phyloP scores from a whole-genome alignment of 53 echinoderm and acorn worm genomes.

The Stichopus horrens region DNA sequence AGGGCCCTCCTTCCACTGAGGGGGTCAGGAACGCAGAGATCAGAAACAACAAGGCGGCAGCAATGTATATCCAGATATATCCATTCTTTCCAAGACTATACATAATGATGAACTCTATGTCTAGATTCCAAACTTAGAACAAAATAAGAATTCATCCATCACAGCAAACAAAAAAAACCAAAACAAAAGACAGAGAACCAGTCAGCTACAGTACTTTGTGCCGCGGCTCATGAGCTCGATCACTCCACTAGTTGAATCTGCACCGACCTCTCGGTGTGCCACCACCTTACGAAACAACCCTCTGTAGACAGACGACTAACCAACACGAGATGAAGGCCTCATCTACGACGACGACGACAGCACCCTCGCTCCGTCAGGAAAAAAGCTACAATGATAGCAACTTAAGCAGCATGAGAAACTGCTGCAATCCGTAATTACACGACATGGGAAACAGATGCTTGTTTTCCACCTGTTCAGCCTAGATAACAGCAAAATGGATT shows the following conservation, averaged over 20 bases:
- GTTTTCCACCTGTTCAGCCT: conserved; percentile 3
- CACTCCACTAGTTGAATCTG: no score
- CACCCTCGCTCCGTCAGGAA: no score
- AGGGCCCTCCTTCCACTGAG: background rate
- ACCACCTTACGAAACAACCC: no score
- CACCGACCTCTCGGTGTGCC: no score
- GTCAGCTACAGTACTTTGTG: no score
- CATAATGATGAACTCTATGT: background rate
- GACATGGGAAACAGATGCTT: conserved; percentile 24
- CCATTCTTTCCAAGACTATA: conserved; percentile 13
- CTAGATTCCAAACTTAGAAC: background rate
- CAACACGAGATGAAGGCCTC: no score
- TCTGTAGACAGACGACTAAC: no score
- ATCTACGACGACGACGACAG: no score
- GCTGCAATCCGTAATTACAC: background rate
- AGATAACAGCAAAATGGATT: background rate
- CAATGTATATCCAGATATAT: conserved; percentile 7
- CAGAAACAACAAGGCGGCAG: background rate
- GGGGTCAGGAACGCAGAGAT: background rate
- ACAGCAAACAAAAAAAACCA: no score
- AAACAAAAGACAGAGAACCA: no score
- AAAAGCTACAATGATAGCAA: no score
- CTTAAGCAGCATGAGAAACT: no score
- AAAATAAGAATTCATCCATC: conserved; percentile 4
- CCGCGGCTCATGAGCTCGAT: background rate